phyloP scores from a whole-genome alignment of 2,113 vertebrate species.

The Tympanuchus pallidicinctus region DNA sequence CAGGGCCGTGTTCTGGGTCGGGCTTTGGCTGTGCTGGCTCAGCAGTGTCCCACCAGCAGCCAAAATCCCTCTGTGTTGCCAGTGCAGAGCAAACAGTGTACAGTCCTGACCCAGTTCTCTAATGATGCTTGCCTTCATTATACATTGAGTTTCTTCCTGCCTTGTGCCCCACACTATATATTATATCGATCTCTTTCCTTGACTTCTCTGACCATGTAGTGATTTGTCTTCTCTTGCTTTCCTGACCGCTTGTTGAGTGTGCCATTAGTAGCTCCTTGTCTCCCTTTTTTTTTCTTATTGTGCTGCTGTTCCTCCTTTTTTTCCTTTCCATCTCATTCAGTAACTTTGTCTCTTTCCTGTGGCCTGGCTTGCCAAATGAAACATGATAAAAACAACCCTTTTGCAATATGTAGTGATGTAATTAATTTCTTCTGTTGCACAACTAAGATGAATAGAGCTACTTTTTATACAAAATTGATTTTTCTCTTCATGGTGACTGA shows the following conservation, averaged over 20 bases:
- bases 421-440: slow-evolving; percentile 18
- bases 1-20: accelerated
- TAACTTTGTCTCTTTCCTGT: neutral
- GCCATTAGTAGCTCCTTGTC: neutral
- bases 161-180: neutral
- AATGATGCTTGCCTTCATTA: neutral
- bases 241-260: neutral
- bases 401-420: neutral
- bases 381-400: neutral
- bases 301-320: neutral
- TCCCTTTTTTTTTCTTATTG: neutral
- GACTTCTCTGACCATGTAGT: neutral
- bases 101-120: neutral
- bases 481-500: neutral
- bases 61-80: neutral
- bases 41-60: accelerated
- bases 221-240: slow-evolving; percentile 9
- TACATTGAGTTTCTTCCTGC: neutral
- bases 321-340: neutral
- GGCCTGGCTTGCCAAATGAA: neutral
- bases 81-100: neutral
- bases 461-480: slow-evolving; percentile 2
- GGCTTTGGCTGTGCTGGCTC: neutral
- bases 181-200: neutral
- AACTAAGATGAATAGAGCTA: neutral